Evolutionary conservation across 2,888 invertebrate genomes (phyloP).

Genomic region (Agrochola lychnidis): DNA sequence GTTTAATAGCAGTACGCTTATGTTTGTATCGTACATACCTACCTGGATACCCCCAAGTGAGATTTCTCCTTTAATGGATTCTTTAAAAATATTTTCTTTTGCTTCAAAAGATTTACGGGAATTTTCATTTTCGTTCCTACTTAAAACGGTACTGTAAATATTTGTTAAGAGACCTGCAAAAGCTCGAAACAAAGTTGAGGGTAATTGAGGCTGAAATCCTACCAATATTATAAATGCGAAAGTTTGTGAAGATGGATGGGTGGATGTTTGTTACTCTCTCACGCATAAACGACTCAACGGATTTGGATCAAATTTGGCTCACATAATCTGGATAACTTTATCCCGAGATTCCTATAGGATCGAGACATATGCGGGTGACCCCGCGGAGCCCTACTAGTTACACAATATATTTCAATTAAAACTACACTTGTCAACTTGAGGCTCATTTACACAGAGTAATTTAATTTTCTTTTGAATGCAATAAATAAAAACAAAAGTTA

Average conservation of each 20-base stretch:
- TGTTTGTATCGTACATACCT: conserved; percentile 83
- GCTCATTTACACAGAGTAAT: background rate
- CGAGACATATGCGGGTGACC: too few relatives aligned
- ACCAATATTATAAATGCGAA: too few relatives aligned
- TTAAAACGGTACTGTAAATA: conserved; percentile 28
- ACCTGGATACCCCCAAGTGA: conserved; percentile 80
- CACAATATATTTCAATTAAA: conserved; percentile 18
- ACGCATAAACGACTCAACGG: too few relatives aligned
- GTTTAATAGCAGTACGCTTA: conserved; percentile 87
- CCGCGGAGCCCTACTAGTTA: too few relatives aligned
- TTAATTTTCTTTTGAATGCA: background rate
- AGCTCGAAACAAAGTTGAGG: background rate
- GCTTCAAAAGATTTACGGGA: conserved; percentile 48
- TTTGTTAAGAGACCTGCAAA: background rate
- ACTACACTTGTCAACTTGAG: background rate
- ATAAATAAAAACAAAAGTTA: background rate
- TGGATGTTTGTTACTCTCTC: too few relatives aligned
- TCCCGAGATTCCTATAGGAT: too few relatives aligned
- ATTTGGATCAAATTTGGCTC: too few relatives aligned
- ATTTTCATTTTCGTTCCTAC: conserved; percentile 46
- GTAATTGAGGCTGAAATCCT: conserved; percentile 3
- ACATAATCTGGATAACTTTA: too few relatives aligned
- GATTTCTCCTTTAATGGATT: conserved; percentile 82
- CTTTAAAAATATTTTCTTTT: conserved; percentile 69
- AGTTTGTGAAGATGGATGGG: too few relatives aligned